phyloP scores from a whole-genome alignment of 2,113 vertebrate species.

The Noctilio leporinus region DNA sequence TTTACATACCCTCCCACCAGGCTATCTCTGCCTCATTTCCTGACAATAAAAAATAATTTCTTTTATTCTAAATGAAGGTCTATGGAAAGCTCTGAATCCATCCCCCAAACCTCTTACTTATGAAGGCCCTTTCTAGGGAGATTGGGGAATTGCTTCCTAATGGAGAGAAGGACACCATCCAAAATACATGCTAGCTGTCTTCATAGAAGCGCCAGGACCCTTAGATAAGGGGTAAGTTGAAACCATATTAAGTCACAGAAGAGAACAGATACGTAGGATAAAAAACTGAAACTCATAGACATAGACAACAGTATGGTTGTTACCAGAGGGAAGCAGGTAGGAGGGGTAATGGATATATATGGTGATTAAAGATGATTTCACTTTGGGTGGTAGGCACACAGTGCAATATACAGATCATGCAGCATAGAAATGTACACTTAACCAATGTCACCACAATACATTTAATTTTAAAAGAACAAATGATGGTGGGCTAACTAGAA shows the following conservation, averaged over 20 bases:
- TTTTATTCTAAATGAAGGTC: slow-evolving; percentile 27
- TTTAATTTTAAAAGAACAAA: neutral
- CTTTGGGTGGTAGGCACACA: too few species aligned
- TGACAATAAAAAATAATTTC: neutral
- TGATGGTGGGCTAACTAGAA: neutral
- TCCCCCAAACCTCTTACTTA: neutral
- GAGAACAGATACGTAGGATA: neutral
- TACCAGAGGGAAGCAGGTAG: too few species aligned
- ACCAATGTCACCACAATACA: neutral
- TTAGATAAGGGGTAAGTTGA: neutral
- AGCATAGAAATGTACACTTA: too few species aligned
- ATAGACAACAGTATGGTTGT: too few species aligned
- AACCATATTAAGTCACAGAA: neutral
- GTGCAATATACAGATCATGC: too few species aligned
- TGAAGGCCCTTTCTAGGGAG: neutral
- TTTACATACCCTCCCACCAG: neutral
- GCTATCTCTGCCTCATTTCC: neutral
- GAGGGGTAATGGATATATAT: too few species aligned
- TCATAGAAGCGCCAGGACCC: neutral
- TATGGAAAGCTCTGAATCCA: neutral
- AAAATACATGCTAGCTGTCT: neutral
- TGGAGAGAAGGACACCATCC: neutral
- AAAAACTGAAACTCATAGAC: too few species aligned
- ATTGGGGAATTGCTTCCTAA: neutral
- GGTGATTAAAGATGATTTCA: too few species aligned